These are phyloP conservation scores for Camponotus fellah DNA, from an alignment of 2,888 invertebrate genomes.

Conservation along the genomic window DNA sequence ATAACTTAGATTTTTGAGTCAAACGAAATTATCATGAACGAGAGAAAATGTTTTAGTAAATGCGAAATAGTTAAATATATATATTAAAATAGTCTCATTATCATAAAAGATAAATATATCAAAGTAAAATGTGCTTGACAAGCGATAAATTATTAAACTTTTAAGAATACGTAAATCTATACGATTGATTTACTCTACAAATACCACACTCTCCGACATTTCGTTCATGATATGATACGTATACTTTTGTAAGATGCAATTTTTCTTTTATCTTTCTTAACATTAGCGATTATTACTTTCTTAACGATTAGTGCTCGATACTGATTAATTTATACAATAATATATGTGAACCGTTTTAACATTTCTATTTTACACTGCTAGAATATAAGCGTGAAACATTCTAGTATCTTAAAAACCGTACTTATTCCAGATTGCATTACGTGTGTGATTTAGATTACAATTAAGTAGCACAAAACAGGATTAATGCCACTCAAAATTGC, in stretches of 20 bases:
- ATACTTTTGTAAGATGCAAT: not conserved
- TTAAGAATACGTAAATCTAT: slow-evolving; percentile 56
- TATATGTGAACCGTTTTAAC: not conserved
- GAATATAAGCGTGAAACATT: not conserved
- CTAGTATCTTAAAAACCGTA: not conserved
- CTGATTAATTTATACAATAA: not conserved
- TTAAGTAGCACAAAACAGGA: slow-evolving; percentile 22
- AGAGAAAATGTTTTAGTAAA: slow-evolving; percentile 37
- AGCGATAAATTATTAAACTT: slow-evolving; percentile 56
- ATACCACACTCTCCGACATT: slow-evolving; percentile 24
- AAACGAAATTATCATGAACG: slow-evolving; percentile 32
- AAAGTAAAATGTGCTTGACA: slow-evolving; percentile 40
- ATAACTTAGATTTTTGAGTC: slow-evolving; percentile 34
- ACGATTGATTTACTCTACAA: slow-evolving; percentile 38
- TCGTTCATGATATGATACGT: slow-evolving; percentile 3
- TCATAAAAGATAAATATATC: slow-evolving; percentile 11
- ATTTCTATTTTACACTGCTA: not conserved
- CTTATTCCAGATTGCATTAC: not conserved
- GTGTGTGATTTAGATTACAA: not conserved
- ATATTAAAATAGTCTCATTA: slow-evolving; percentile 10
- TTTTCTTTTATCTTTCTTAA: not conserved
- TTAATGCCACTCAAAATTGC: slow-evolving; percentile 24
- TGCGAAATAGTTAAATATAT: slow-evolving; percentile 34
- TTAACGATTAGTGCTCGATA: not conserved
- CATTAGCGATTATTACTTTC: not conserved